Conservation (phyloP, 2,888 invertebrate species). For the Apeira syringaria region DNA sequence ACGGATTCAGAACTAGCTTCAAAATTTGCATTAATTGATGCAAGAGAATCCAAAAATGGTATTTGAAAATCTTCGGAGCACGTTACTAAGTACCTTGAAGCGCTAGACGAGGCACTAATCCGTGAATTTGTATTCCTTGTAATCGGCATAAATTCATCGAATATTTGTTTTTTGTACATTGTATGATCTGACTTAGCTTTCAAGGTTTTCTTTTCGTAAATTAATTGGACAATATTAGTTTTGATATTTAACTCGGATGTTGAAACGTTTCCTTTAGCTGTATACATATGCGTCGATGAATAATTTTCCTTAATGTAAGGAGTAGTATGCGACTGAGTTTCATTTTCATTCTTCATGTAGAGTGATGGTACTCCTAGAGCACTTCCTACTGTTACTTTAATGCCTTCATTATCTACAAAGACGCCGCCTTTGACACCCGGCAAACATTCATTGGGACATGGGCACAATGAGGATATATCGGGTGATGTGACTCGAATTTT, state of each 20-base stretch:
- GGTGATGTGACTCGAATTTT: slow-evolving; percentile 66
- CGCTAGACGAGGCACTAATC: neutral
- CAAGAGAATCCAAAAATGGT: slow-evolving; percentile 1
- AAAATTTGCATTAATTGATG: slow-evolving; percentile 4
- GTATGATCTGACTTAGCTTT: slow-evolving; percentile 2
- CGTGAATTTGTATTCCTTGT: slow-evolving; percentile 1
- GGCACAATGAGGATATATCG: slow-evolving; percentile 59
- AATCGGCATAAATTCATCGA: neutral
- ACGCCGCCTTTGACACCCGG: slow-evolving; percentile 57
- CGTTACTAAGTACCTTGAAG: slow-evolving; percentile 23
- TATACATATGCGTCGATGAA: slow-evolving; percentile 6
- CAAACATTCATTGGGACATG: slow-evolving; percentile 60
- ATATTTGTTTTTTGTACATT: neutral
- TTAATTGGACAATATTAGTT: slow-evolving; percentile 1
- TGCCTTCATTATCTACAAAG: slow-evolving; percentile 60
- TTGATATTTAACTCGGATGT: neutral
- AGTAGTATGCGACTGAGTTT: slow-evolving; percentile 4
- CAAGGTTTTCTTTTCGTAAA: neutral
- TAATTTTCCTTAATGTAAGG: slow-evolving; percentile 7
- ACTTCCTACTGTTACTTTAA: slow-evolving; percentile 62
- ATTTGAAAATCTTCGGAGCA: slow-evolving; percentile 17
- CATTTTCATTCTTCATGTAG: slow-evolving; percentile 26
- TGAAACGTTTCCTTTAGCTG: neutral
- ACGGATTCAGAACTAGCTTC: slow-evolving; percentile 39
- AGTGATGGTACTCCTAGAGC: slow-evolving; percentile 45